phyloP scores from a whole-genome alignment of 2,888 invertebrate species.

The Tetramorium bicarinatum region DNA sequence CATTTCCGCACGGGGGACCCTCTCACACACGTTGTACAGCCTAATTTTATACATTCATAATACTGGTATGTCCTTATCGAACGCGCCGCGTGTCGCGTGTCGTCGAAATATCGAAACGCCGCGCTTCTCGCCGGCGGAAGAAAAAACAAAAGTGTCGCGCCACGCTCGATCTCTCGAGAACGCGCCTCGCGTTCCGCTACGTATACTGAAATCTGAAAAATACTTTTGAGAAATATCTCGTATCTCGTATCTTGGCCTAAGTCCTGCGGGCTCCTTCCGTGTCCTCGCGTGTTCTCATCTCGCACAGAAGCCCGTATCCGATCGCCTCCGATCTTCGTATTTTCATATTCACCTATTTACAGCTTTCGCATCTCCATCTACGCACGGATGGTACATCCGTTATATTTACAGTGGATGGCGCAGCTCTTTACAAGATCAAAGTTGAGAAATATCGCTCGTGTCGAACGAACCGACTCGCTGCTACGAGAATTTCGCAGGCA shows the following conservation, averaged over 20 bases:
- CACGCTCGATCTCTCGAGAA: conserved; percentile 35
- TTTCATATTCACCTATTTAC: conserved; percentile 70
- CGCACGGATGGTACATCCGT: neutral
- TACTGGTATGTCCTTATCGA: conserved; percentile 85
- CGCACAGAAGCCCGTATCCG: conserved; percentile 5
- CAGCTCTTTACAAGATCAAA: neutral
- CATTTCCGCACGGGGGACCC: conserved; percentile 25
- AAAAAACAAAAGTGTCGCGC: neutral
- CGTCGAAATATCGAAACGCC: conserved; percentile 67
- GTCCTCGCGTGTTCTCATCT: conserved; percentile 20
- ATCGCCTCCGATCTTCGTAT: conserved; percentile 32
- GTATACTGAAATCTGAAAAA: conserved; percentile 81
- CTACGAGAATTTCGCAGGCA: neutral
- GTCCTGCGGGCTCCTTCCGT: conserved; percentile 61
- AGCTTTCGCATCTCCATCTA: conserved; percentile 27
- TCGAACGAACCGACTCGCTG: neutral
- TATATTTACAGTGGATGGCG: conserved; percentile 40
- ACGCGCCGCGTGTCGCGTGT: conserved; percentile 72
- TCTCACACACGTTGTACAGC: conserved; percentile 62
- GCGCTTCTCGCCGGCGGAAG: neutral
- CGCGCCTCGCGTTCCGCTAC: conserved; percentile 67
- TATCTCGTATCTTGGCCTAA: conserved; percentile 75
- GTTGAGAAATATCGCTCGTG: neutral
- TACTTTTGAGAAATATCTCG: conserved; percentile 77
- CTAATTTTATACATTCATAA: conserved; percentile 86